Conservation (phyloP, 1,140 invertebrate species). For the Drosophila sechellia region DNA sequence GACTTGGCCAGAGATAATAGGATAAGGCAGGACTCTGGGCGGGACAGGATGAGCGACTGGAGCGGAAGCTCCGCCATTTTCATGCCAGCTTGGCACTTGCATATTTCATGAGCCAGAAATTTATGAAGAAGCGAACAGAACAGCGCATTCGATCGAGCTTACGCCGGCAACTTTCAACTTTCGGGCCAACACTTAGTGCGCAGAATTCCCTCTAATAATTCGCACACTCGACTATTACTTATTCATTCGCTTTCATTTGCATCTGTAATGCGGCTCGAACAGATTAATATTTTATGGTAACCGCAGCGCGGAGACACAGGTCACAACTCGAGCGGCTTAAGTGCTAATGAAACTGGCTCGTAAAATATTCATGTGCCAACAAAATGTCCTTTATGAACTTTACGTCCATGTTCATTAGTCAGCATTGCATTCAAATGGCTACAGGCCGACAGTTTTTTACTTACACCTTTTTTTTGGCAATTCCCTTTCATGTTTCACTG, state of each 20-base stretch:
- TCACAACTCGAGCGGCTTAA: slow-evolving; percentile 33
- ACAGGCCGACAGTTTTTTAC: neutral
- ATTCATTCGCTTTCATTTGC: slow-evolving; percentile 54
- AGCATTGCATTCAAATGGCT: slow-evolving; percentile 7
- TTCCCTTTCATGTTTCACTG: slow-evolving; percentile 2
- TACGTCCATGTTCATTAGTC: slow-evolving; percentile 11
- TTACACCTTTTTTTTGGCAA: slow-evolving; percentile 9
- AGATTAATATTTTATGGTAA: slow-evolving; percentile 67
- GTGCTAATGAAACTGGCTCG: slow-evolving; percentile 30
- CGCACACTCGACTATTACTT: slow-evolving; percentile 58
- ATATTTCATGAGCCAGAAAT: slow-evolving; percentile 73
- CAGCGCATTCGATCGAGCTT: slow-evolving; percentile 34
- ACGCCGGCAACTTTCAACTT: neutral
- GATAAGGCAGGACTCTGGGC: slow-evolving; percentile 41
- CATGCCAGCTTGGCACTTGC: slow-evolving; percentile 71
- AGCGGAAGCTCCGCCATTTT: slow-evolving; percentile 67
- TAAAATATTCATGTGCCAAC: slow-evolving; percentile 36
- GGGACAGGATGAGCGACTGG: slow-evolving; percentile 38
- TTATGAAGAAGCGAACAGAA: slow-evolving; percentile 38
- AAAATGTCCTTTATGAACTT: slow-evolving; percentile 35
- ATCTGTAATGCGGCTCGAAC: slow-evolving; percentile 53
- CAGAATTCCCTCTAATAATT: slow-evolving; percentile 27
- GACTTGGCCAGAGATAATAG: slow-evolving; percentile 62
- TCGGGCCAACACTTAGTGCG: slow-evolving; percentile 22
- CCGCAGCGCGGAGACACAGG: slow-evolving; percentile 23